phyloP scores from a whole-genome alignment of 1,140 invertebrate genomes.

The Zaprionus davidi region DNA sequence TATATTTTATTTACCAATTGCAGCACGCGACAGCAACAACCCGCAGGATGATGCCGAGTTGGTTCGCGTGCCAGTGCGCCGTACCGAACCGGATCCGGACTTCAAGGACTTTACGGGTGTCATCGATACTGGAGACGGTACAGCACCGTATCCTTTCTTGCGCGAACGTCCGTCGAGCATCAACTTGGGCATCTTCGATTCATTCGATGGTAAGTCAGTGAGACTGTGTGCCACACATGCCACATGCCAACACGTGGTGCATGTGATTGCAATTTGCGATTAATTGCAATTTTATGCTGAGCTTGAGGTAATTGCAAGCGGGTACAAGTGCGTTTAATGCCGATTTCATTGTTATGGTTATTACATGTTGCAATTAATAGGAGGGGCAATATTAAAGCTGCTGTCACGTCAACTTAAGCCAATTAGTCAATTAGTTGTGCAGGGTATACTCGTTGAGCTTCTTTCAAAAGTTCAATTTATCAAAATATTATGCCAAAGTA shows the following conservation, averaged over 20 bases:
- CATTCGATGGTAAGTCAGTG: constrained; percentile 73
- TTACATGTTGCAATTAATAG: constrained; percentile 30
- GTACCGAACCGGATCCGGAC: constrained; percentile 43
- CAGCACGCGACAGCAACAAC: constrained; percentile 62
- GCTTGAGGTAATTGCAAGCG: constrained; percentile 8
- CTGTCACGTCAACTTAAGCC: neutral
- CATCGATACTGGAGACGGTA: constrained; percentile 71
- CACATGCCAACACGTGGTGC: constrained; percentile 14
- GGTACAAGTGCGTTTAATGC: constrained; percentile 50
- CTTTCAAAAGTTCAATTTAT: constrained; percentile 54
- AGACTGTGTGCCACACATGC: constrained; percentile 32
- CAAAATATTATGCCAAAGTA: constrained; percentile 77
- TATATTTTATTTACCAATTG: constrained; percentile 49
- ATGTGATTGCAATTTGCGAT: constrained; percentile 23
- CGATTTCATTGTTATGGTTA: constrained; percentile 53
- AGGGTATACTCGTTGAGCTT: neutral
- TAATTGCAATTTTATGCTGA: constrained; percentile 55
- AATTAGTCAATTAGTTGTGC: constrained; percentile 22
- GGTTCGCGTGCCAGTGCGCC: constrained; percentile 53
- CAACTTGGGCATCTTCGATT: constrained; percentile 65
- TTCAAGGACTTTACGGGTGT: constrained; percentile 76
- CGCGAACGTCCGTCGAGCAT: constrained; percentile 61
- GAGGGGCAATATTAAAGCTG: neutral
- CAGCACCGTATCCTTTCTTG: constrained; percentile 63
- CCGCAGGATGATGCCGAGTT: constrained; percentile 77